phyloP scores from a whole-genome alignment of 1,140 invertebrate species.

The Sitodiplosis mosellana region DNA sequence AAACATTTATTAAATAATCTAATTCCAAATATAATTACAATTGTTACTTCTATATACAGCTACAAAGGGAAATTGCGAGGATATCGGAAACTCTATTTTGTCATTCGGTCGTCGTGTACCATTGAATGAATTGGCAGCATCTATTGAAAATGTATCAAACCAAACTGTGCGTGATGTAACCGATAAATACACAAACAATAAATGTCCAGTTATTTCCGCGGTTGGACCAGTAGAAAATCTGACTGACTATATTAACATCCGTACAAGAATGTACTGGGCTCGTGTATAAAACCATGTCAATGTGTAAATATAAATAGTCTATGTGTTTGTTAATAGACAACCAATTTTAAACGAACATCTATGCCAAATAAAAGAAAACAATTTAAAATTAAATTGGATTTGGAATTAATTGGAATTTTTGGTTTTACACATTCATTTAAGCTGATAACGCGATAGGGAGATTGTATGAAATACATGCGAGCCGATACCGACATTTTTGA shows the following conservation, averaged over 20 bases:
- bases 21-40: not conserved
- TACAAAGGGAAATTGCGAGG: constrained; percentile 96
- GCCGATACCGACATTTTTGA: too few relatives aligned
- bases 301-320: too few relatives aligned
- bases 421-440: too few relatives aligned
- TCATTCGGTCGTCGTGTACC: constrained; percentile 93
- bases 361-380: too few relatives aligned
- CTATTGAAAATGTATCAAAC: constrained; percentile 76
- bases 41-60: not conserved
- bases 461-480: too few relatives aligned
- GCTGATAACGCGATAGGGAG: too few relatives aligned
- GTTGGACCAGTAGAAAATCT: constrained; percentile 84
- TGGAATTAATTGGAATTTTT: too few relatives aligned
- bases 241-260: constrained; percentile 74
- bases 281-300: too few relatives aligned
- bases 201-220: constrained; percentile 78
- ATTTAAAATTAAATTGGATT: too few relatives aligned
- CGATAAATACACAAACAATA: constrained; percentile 88
- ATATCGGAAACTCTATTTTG: constrained; percentile 91
- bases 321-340: too few relatives aligned
- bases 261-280: constrained; percentile 65
- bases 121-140: constrained; percentile 80
- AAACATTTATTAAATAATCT: not conserved
- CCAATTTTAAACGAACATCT: too few relatives aligned
- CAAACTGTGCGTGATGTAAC: constrained; percentile 69